phyloP scores from a whole-genome alignment of 2,797 vertebrate species.

The Bufotes viridis region DNA sequence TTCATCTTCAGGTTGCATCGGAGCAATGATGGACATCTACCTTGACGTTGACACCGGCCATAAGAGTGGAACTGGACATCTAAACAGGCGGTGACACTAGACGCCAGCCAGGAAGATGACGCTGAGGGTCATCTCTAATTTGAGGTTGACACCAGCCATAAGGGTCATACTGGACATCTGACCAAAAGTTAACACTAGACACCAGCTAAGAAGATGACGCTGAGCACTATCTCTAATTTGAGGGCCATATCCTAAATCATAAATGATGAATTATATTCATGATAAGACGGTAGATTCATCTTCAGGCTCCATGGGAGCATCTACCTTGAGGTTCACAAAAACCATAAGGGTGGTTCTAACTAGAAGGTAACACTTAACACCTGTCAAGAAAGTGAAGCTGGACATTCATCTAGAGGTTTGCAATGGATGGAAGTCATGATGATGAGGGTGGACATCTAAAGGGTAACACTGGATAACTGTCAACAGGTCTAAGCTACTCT shows the following conservation, averaged over 20 bases:
- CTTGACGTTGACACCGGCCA: neutral
- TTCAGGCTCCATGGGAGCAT: neutral
- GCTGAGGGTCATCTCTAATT: neutral
- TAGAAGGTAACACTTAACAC: neutral
- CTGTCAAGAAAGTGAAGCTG: neutral
- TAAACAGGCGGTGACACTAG: neutral
- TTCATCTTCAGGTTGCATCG: neutral
- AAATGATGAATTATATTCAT: neutral
- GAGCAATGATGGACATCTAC: no score
- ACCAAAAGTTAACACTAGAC: no score
- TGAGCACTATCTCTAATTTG: neutral
- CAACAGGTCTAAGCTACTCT: neutral
- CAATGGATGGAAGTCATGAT: neutral
- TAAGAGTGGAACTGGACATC: neutral
- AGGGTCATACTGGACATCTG: no score
- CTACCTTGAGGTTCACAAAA: no score
- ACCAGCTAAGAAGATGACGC: no score
- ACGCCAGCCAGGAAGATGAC: neutral
- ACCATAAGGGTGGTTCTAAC: neutral
- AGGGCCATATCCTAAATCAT: neutral
- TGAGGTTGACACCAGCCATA: no score
- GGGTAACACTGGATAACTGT: neutral
- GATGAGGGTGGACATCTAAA: neutral
- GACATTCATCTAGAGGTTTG: neutral
- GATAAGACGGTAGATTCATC: neutral